These are phyloP conservation scores for Tetraodon nigroviridis DNA, from an alignment of 2,113 vertebrate species.

Conservation along the genomic window DNA sequence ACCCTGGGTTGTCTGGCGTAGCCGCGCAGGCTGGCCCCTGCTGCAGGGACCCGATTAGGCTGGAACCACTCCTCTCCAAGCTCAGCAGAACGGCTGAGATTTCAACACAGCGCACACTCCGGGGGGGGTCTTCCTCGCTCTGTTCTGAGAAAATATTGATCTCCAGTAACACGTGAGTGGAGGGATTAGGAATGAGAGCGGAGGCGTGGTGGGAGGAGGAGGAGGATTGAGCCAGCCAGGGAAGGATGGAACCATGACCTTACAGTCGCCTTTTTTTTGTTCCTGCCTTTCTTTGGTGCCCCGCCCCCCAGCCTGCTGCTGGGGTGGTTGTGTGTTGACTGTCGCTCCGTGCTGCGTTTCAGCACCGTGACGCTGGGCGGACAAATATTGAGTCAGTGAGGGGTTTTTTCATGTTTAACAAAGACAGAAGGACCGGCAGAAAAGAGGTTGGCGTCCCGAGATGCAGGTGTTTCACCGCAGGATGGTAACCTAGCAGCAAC, in stretches of 20 bases:
- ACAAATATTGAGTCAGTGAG: no score
- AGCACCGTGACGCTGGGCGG: no score
- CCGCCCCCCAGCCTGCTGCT: neutral
- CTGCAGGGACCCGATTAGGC: neutral
- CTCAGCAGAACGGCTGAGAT: conserved; percentile 1
- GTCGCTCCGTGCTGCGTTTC: no score
- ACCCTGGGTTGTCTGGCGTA: no score
- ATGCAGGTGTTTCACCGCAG: neutral
- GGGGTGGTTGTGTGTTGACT: neutral
- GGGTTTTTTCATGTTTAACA: neutral
- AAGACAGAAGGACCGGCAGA: no score
- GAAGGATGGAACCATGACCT: neutral
- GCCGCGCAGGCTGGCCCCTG: neutral
- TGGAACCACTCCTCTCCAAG: conserved; percentile 2
- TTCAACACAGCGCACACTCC: no score
- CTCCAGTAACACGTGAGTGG: conserved; percentile 25
- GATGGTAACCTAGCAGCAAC: neutral
- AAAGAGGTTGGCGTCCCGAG: no score
- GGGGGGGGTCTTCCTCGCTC: neutral
- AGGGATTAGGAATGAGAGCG: neutral
- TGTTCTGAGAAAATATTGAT: conserved; percentile 30
- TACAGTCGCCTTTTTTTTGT: neutral
- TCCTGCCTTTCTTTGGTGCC: no score
- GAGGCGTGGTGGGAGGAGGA: conserved; percentile 11
- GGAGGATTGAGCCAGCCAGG: neutral